Percentiles rank a stretch among this genome's conserved stretches.
These are phyloP conservation scores for Syngnathus acus DNA, from an alignment of 2,797 vertebrate species.

Conservation along the genomic window DNA sequence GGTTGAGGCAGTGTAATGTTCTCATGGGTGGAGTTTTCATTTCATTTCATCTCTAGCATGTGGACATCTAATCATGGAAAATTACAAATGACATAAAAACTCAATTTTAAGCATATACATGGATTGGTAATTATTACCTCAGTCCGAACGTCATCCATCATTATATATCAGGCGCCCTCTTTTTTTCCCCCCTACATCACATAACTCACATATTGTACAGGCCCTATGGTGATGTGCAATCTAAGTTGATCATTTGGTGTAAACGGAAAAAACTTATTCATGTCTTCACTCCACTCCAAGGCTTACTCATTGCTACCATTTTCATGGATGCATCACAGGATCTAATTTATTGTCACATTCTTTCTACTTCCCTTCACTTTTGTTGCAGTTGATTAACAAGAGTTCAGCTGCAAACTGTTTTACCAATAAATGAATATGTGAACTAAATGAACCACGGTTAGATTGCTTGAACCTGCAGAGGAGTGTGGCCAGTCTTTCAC, in stretches of 20 bases:
- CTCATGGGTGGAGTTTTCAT: too few relatives aligned
- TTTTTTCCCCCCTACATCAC: not conserved
- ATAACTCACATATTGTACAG: not conserved
- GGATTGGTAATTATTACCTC: too few relatives aligned
- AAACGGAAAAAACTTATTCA: too few relatives aligned
- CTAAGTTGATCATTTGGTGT: too few relatives aligned
- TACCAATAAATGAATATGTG: conserved; percentile 16
- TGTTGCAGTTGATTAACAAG: conserved; percentile 3
- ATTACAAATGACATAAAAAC: too few relatives aligned
- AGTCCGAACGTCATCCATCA: too few relatives aligned
- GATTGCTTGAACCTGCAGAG: not conserved
- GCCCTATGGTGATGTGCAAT: too few relatives aligned
- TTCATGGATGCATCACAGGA: not conserved
- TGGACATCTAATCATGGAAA: too few relatives aligned
- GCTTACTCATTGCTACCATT: not conserved
- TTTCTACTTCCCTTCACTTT: not conserved
- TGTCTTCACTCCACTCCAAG: too few relatives aligned
- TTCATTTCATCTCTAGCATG: too few relatives aligned
- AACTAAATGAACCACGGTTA: not conserved
- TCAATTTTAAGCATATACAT: too few relatives aligned
- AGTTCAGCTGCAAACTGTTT: conserved; percentile 1
- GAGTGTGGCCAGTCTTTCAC: conserved; percentile 51
- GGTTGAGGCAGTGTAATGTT: too few relatives aligned
- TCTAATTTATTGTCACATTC: not conserved
- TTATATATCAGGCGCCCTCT: not conserved